Evolutionary conservation across 2,113 vertebrate species (phyloP), one percentile per base, ranked within the genome.

Genomic region (Oryzias javanicus): DNA sequence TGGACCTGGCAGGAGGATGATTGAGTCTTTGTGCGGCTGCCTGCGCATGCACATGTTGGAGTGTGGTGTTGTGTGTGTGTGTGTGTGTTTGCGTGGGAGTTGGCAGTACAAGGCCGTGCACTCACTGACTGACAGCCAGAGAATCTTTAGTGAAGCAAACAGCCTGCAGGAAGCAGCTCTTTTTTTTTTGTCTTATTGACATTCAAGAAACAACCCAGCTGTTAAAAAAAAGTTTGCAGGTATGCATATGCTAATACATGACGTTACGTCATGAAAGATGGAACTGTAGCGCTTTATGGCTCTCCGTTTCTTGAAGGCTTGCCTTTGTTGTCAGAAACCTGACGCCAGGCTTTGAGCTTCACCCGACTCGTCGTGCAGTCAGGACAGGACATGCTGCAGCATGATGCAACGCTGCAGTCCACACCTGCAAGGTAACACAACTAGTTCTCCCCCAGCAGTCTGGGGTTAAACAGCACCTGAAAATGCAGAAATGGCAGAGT

Each of bases 401-500:
- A 24, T 81, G 76, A 74, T 62, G 70, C 67, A 81, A 81, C 35
- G 1, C 66, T 49, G 63, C 75, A 70, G 64, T 53, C 55, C 17
- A 18, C 25, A 24, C 17, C 61, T 19, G 57, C 58, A 45, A 70
- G 62, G 64, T 68, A 18, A 53, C 49, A 62, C 63, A 64, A 54
- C n/a, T n/a, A n/a, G n/a, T 60, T n/a, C 58, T 29, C 46, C 46
- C 60, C 1, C 6, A 71, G 57, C 12, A 18, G 42, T n/a, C 55
- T 40, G 15, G 35, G 56, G 49, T 72, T 64, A 55, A 58, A 62
- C 4, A 42, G 6, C 6, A 24, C 22, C 22, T 2, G 17, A 24
- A 61, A 70, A 59, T 19, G 41, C 46, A 4, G 68, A 16, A 2
- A 48, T 42, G 40, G 24, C 0, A 42, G 44, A n/a, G 14, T 49